Base-by-base conservation (phyloP, 2,797 vertebrate species). In the Cottoperca gobio region DNA sequence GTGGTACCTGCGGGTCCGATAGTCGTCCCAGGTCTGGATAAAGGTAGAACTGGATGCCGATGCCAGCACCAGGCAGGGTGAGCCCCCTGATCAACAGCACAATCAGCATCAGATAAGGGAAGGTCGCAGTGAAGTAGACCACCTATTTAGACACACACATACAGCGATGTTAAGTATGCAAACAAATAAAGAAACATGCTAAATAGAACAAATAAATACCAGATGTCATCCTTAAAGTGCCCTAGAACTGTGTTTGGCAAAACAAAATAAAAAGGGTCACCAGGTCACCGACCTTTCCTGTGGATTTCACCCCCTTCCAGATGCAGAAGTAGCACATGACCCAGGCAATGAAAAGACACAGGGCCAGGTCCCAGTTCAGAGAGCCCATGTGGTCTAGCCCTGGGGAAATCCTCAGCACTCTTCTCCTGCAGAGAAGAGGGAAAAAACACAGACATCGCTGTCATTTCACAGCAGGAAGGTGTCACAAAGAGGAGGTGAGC, bases 241-340 rank as follows among this genome's bases (percentile, higher is more conserved):
- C 31, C 11, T 10, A 16, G 16, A 73, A 33, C 26, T 42, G 49
- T 46, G 49, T 24, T 35, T 54, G 9, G 13, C 9, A 3, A 54
- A 78, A 70, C 10, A 70, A 69, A 57, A 55, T 33, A 59, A 40
- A 65, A 59, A 14, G 9, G 55, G 65, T 21, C 59, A 58, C 8
- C 2, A 21, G 50, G 16, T 57, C 45, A 79, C 79, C 57, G 73
- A 98, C 98, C 96, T 99, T 99, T 83, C 98, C 98, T 0, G 97
- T 98, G 70, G 97, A 99, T 87, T 98, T 99, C 79, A 97, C 96
- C 5, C 98, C 98, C 89, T 99, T 99, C 97, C 98, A 99, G 86
- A 99, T 99, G 94, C 98, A 99, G 90, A 99, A 99, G 93, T 99
- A 99, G 65, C 97, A 99, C 89, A 98, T 93, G 86, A 97, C 90